These are phyloP conservation scores for Oryzias curvinotus DNA, from an alignment of 2,113 vertebrate species.

Conservation along the genomic window DNA sequence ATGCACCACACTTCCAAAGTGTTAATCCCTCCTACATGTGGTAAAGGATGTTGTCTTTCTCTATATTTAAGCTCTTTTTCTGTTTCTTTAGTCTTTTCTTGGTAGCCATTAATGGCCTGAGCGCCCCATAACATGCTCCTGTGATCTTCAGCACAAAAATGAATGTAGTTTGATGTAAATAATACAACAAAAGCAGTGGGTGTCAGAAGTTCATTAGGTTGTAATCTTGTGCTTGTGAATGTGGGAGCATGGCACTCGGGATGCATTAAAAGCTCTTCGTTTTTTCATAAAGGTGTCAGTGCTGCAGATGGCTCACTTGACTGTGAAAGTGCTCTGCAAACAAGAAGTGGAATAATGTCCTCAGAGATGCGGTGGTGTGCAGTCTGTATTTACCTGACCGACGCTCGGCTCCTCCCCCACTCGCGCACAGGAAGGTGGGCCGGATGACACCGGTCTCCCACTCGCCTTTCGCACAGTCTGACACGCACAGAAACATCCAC, in stretches of 20 bases:
- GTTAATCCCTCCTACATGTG: conserved; percentile 70
- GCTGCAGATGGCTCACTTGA: conserved; percentile 27
- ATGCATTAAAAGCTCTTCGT: conserved; percentile 11
- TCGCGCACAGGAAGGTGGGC: conserved; percentile 57
- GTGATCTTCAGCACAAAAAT: not conserved
- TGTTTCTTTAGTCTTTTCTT: conserved; percentile 21
- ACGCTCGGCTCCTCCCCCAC: conserved; percentile 53
- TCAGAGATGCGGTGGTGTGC: conserved; percentile 50
- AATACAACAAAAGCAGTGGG: conserved; percentile 6
- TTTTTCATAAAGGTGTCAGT: conserved; percentile 24
- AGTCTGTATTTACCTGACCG: conserved; percentile 62
- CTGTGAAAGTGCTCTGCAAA: conserved; percentile 43
- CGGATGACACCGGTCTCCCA: conserved; percentile 58
- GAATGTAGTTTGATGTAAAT: not conserved
- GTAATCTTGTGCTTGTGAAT: conserved; percentile 28
- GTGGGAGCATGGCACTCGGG: conserved; percentile 14
- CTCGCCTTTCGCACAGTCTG: conserved; percentile 35
- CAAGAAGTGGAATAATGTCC: conserved; percentile 42
- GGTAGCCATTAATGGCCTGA: conserved; percentile 1
- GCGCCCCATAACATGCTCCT: not conserved
- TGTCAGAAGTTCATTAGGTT: conserved; percentile 9
- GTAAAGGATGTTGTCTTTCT: conserved; percentile 56
- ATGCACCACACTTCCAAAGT: conserved; percentile 58
- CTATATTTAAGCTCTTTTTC: conserved; percentile 10
- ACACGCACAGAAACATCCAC: not conserved